Base-by-base conservation (phyloP, 2,113 vertebrate species). In the Scomber scombrus region DNA sequence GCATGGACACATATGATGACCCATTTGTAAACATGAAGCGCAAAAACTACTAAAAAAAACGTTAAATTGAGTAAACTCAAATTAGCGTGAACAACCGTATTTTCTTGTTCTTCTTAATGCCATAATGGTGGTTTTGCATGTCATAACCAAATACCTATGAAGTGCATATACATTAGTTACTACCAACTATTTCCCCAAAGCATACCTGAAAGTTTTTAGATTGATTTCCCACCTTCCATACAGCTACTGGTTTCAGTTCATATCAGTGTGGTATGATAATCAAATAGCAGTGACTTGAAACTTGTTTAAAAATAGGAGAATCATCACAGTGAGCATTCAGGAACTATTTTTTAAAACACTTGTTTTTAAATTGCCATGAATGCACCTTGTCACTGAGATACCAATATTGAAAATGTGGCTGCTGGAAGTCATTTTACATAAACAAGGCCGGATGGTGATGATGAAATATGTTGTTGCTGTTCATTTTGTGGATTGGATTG, bases 1-100 rank as follows among this genome's bases (percentile, higher is more conserved):
- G 63, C 89, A 84, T 84, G 82, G 80, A 78, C 74, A 81, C 52
- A 71, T 31, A 40, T 72, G 58, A 40, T 71, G 21, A 68, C 23
- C 14, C 29, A 26, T 71, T 68, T 58, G 23, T 45, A 78, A 76
- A 68, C 18, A 19, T 57, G 12, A 77, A 50, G 29, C 8, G 18
- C 13, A 74, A 56, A 71, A 23, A 50, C 15, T 13, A 57, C 18
- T 45, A 40, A 40, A 40, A 47, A 57, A 23, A 57, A 26, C 43
- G 65, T 52, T 31, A 60, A 19, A 66, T 21, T 45, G 14, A 64
- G 34, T 49, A 34, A 68, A 81, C 2, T 15, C 34, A 43, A 69
- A 67, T 65, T 47, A 69, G 84, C 74, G 82, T 85, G 73, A 84
- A 55, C 12, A 21, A 18, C 64, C 21, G 50, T 23, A 60, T 14